Conservation (phyloP, 2,888 invertebrate genomes). For the Leptothorax acervorum region DNA sequence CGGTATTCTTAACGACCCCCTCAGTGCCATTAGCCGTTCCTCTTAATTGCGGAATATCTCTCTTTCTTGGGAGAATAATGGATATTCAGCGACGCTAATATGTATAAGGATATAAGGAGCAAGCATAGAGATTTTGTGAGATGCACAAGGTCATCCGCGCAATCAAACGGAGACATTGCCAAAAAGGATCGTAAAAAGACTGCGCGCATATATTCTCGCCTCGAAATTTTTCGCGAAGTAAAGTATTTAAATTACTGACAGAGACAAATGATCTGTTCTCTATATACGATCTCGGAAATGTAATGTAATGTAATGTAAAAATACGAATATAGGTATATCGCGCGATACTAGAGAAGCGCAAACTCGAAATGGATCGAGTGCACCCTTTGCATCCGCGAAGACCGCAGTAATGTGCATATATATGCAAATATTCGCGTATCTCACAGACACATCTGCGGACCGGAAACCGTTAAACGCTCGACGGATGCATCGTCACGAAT, state of each 20-base stretch:
- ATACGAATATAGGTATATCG: constrained; percentile 10
- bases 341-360: not conserved
- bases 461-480: constrained; percentile 64
- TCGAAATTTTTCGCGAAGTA: constrained; percentile 25
- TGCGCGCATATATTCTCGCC: not conserved
- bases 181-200: constrained; percentile 34
- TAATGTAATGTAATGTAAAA: constrained; percentile 40
- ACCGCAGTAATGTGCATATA: constrained; percentile 55
- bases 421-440: constrained; percentile 58
- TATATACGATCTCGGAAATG: not conserved
- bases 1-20: constrained; percentile 58
- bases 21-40: constrained; percentile 65
- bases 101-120: constrained; percentile 54
- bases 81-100: constrained; percentile 61
- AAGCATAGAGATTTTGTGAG: constrained; percentile 57
- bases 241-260: constrained; percentile 18
- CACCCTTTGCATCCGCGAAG: constrained; percentile 50
- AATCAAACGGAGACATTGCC: constrained; percentile 36
- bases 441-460: constrained; percentile 59
- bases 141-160: constrained; percentile 50
- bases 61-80: constrained; percentile 65
- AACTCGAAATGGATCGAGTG: constrained; percentile 45
- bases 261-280: not conserved
- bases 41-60: constrained; percentile 69
- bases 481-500: constrained; percentile 71